Base-by-base conservation (phyloP, 2,797 vertebrate species). In the Momotus momota region DNA sequence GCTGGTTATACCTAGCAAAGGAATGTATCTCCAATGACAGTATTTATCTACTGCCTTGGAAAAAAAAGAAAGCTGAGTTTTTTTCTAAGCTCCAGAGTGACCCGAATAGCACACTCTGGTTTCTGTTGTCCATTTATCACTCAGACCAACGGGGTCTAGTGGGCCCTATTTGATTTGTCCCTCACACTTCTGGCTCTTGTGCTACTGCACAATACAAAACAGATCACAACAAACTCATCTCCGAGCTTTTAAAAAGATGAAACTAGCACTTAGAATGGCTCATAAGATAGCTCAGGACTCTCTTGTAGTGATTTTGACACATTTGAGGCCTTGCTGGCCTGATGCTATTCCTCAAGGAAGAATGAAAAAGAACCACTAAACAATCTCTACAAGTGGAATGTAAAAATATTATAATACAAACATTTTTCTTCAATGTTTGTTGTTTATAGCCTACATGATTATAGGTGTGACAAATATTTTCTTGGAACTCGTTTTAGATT, bases 21-120 rank as follows among this genome's bases (percentile, higher is more conserved):
- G 20, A 21, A 69, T 31, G 45, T 7, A 27, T 64, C 55, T 41
- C 19, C 25, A 57, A 13, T 7, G 23, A 4, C 27, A 14, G 26
- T 14, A 23, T 80, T 62, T 33, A 43, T 38, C 48, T 67, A 55
- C 8, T 72, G 23, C 51, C 33, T 45, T 54, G 46, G 66, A 51
- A 90, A 51, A 92, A 27, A 17, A 67, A 91, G 72, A 4, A 4
- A 12, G 21, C 22, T 31, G 17, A 60, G 27, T 0, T 49, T 84
- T 84, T 57, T 17, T 6, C 54, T 38, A 49, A 67, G 35, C 62
- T 84, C 49, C 21, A 11, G 38, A 79, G 31, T 26, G 31, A 46
- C 46, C 1, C 1, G 19, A 85, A 35, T 6, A 33, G 4, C 2
- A 13, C 12, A 0, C 19, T 51, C 49, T 7, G 33, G 18, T 18